Evolutionary conservation across 1,140 invertebrate genomes (phyloP).

Genomic region (Rhopalosiphum maidis): DNA sequence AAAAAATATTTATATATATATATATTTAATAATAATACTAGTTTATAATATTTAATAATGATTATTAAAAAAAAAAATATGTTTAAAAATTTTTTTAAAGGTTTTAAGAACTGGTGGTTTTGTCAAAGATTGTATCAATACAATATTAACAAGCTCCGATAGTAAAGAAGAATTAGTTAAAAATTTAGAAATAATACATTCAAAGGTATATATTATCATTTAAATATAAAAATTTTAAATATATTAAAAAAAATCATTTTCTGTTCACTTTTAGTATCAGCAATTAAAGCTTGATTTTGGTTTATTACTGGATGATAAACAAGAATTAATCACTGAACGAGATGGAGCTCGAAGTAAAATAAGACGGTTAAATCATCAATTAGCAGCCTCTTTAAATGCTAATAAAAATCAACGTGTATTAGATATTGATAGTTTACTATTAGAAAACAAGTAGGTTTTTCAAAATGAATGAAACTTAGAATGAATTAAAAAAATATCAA

Average conservation of each 20-base stretch:
- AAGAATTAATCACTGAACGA: slow-evolving; percentile 80
- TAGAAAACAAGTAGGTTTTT: slow-evolving; percentile 74
- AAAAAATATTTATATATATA: too few relatives aligned
- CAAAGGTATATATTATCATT: slow-evolving; percentile 15
- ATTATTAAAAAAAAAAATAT: not conserved
- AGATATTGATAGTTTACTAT: slow-evolving; percentile 80
- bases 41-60: not conserved
- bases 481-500: slow-evolving; percentile 47
- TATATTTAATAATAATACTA: too few relatives aligned
- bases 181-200: slow-evolving; percentile 53
- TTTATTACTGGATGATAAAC: slow-evolving; percentile 83
- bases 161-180: slow-evolving; percentile 52
- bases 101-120: slow-evolving; percentile 61
- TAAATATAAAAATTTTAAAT: not conserved
- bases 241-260: not conserved
- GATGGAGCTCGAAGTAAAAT: slow-evolving; percentile 87
- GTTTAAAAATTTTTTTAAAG: slow-evolving; percentile 58
- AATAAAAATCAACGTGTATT: slow-evolving; percentile 68
- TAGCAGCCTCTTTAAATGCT: slow-evolving; percentile 75
- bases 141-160: slow-evolving; percentile 39
- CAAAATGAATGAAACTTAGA: not conserved
- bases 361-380: slow-evolving; percentile 81
- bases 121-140: slow-evolving; percentile 43
- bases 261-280: slow-evolving; percentile 62
- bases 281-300: slow-evolving; percentile 78